A percentile compares a stretch with the other conserved stretches of the same genome.
Evolutionary conservation across 2,888 invertebrate species (phyloP).

Genomic region (Phrixothrix hirtus): DNA sequence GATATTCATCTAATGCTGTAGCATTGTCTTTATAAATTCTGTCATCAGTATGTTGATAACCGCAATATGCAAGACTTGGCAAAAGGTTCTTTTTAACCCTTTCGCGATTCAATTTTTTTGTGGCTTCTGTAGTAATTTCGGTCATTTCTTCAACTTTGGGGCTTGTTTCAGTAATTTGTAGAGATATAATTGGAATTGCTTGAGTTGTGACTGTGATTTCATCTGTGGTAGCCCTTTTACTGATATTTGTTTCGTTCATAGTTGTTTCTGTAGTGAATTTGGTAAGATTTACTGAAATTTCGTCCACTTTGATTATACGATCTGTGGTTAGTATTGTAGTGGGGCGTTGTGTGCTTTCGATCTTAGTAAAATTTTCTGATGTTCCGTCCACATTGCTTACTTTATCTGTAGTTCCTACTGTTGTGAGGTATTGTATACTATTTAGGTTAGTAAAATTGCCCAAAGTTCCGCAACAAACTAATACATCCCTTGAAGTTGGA

Average conservation of each 20-base stretch:
- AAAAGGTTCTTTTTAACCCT: background rate
- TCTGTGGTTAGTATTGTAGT: background rate
- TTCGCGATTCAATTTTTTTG: background rate
- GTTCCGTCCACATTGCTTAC: background rate
- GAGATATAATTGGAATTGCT: too few relatives aligned
- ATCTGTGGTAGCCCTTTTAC: too few relatives aligned
- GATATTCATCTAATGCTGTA: background rate
- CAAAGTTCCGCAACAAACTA: slow-evolving; percentile 2
- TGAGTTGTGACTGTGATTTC: too few relatives aligned
- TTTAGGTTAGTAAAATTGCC: slow-evolving; percentile 1
- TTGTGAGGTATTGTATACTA: background rate
- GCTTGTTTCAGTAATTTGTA: background rate
- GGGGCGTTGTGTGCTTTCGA: background rate
- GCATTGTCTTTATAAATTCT: background rate
- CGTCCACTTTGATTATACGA: too few relatives aligned
- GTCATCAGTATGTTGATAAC: background rate
- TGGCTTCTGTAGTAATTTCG: background rate
- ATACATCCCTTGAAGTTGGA: background rate
- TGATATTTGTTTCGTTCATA: too few relatives aligned
- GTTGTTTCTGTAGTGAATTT: too few relatives aligned
- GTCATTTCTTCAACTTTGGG: background rate
- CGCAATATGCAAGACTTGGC: too few relatives aligned
- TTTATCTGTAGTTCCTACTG: background rate
- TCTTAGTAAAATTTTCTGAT: background rate
- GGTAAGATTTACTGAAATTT: too few relatives aligned